A percentile compares a stretch with the other conserved stretches of the same genome.
Evolutionary conservation across 2,113 vertebrate species (phyloP).

Genomic region (Chionis minor): DNA sequence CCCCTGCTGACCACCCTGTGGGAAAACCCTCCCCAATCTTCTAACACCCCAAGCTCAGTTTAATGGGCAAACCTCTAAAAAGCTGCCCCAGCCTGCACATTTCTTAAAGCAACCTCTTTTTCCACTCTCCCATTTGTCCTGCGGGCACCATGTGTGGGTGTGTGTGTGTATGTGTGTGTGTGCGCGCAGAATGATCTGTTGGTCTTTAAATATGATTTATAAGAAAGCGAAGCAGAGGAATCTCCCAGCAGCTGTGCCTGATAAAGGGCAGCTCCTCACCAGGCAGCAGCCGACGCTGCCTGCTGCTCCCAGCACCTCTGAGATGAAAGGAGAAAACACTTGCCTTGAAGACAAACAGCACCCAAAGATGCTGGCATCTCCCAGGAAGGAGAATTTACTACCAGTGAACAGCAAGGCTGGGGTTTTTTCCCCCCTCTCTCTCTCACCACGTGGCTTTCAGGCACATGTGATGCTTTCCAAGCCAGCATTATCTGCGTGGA

Average conservation of each 20-base stretch:
- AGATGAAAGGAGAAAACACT: neutral
- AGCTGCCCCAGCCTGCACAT: neutral
- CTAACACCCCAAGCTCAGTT: neutral
- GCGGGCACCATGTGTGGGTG: rapidly evolving
- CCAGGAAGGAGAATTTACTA: neutral
- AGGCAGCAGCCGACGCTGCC: neutral
- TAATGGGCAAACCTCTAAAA: neutral
- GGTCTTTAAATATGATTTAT: neutral
- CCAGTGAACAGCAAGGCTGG: neutral
- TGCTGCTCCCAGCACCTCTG: neutral
- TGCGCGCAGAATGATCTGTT: neutral
- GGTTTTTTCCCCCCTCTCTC: neutral
- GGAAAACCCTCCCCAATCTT: neutral
- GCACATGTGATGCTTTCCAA: neutral
- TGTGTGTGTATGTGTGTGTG: neutral
- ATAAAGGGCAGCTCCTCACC: neutral
- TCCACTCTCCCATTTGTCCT: rapidly evolving
- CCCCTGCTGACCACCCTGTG: neutral
- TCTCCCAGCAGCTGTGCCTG: neutral
- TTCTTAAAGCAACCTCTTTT: neutral
- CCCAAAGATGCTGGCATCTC: neutral
- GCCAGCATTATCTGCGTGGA: neutral
- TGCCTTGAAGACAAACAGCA: neutral
- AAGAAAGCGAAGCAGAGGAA: neutral
- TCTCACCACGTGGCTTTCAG: neutral